Base-by-base conservation (phyloP, 2,888 invertebrate species). In the Brenthis ino region DNA sequence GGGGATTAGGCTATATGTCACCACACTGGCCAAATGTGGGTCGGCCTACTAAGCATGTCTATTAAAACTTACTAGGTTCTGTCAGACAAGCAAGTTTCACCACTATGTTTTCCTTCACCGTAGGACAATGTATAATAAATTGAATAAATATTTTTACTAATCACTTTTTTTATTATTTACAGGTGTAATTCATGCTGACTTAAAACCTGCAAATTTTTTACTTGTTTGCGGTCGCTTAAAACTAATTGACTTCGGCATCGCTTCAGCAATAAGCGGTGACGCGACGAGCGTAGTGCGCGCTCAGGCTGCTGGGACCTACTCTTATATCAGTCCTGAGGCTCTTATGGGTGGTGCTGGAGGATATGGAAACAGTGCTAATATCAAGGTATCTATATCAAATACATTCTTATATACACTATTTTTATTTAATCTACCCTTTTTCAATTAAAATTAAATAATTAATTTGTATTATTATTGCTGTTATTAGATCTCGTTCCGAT, bases 241-340 rank as follows among this genome's bases (percentile, higher is more conserved):
- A 92, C 92, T 99, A 69, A 99, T 99, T 76, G 99, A 99, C 93
- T 99, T 99, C 93, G 99, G 99, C 65, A 98, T 99, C 80, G 97
- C 99, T 60, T 97, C 97, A 58, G 95, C 96, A 64, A 95, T 99
- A 75, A 96, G 97, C 77, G 94, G 94, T 68, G 98, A 99, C 86
- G 96, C 96, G 85, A 99, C 99, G 0, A 97, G 97, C 79, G 96
- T 98, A 68, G 94, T 97, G 64, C 97, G 97, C 85, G 94, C 96
- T 78, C 95, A 95, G 76, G 95, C 96, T 73, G 95, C 96, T 68
- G 99, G 99, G 61, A 98, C 99, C 0, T 96, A 97, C 82, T 98
- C 98, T 86, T 99, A 98, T 88, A 99, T 99, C 90, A 98, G 98
- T 85, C 99, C 99, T 0, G 99, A 99, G 93, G 97, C 98, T 60